Base-by-base conservation (phyloP, 2,797 vertebrate genomes). In the Lemur catta region DNA sequence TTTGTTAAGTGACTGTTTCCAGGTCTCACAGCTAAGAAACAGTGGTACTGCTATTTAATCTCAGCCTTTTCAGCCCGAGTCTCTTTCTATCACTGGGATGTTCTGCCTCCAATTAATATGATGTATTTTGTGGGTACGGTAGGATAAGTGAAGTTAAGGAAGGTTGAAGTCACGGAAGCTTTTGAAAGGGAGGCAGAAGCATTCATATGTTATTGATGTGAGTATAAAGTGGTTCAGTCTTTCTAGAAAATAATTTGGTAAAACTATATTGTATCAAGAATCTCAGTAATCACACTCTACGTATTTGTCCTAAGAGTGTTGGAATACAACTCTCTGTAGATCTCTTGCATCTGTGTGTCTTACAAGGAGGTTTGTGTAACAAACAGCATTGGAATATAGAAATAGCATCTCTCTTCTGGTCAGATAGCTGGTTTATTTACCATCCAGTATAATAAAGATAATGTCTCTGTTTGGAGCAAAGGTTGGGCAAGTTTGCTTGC, bases 211-310 rank as follows among this genome's bases (percentile, higher is more conserved):
- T 89, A 65, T 75, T 0, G 6, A 57, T 55, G 22, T 82, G 48
- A 84, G 6, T 86, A 84, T 84, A 55, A 92, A 80, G 57, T 59
- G 14, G 71, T 57, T 94, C 13, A 41, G 22, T 55, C 69, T 94
- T 74, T 94, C 71, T 92, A 59, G 71, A 92, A 95, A 57, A 79
- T 48, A 90, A 89, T 93, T 76, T 86, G 79, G 9, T 72, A 57
- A 17, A 57, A 20, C 33, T 72, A 11, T 72, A 43, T 81, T 82
- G 6, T 82, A 93, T 82, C 15, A 94, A 48, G 43, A 63, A 74
- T 84, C 55, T 79, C 15, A 86, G 52, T 91, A 81, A 91, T 94
- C 24, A 48, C 13, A 48, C 11, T 75, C 28, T 55, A 48, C 28
- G 7, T 78, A 78, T 63, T 89, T 93, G 59, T 89, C 22, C 33